Percentiles rank a stretch among this genome's conserved stretches.
These are phyloP conservation scores for Remorina albescens DNA, from an alignment of 2,797 vertebrate genomes.

Conservation along the genomic window DNA sequence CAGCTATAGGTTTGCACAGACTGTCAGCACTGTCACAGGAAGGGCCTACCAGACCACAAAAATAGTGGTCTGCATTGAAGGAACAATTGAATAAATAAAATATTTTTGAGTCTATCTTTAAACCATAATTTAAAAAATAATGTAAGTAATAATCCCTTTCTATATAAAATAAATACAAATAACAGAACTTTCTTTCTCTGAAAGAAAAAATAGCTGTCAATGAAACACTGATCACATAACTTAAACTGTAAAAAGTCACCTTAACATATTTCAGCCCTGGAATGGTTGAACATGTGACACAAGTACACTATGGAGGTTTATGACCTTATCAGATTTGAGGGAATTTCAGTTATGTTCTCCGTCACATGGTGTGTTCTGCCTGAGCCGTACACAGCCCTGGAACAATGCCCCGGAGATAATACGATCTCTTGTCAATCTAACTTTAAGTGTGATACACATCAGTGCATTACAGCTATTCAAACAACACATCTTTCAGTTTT, in stretches of 20 bases:
- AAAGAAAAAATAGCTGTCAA: background rate
- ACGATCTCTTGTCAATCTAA: slow-evolving; percentile 56
- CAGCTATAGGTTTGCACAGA: background rate
- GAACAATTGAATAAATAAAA: background rate
- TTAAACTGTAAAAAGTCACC: background rate
- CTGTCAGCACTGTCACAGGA: background rate
- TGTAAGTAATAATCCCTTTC: background rate
- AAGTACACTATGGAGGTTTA: slow-evolving; percentile 19
- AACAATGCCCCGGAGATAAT: slow-evolving; percentile 61
- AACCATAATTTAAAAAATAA: no score
- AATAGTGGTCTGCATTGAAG: background rate
- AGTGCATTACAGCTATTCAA: slow-evolving; percentile 43
- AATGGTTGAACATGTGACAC: slow-evolving; percentile 69
- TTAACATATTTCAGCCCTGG: slow-evolving; percentile 15
- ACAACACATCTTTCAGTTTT: slow-evolving; percentile 23
- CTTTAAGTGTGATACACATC: slow-evolving; percentile 40
- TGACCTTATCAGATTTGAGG: slow-evolving; percentile 71
- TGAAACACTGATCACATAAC: background rate
- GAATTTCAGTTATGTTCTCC: slow-evolving; percentile 62
- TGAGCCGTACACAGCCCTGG: background rate
- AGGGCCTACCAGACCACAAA: no score
- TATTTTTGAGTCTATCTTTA: no score
- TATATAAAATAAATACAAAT: background rate
- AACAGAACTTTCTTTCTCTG: background rate
- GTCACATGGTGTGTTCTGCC: slow-evolving; percentile 54